Conservation (phyloP, 2,113 vertebrate species). For the Syngnathoides biaculeatus region DNA sequence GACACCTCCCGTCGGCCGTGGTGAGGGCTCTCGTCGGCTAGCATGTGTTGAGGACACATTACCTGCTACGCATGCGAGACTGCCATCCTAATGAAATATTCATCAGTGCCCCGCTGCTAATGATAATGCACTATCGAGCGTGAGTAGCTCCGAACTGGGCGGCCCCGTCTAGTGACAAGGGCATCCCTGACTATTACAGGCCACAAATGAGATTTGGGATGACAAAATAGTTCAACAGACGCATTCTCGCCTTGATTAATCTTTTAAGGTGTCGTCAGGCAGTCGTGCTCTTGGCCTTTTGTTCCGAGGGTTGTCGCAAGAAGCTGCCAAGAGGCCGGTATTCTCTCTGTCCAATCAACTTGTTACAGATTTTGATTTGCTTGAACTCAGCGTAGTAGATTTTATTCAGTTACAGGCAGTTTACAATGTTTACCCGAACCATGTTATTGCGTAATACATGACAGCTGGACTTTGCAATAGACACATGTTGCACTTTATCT, state of each 20-base stretch:
- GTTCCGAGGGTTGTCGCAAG: conserved; percentile 26
- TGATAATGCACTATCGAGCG: conserved; percentile 70
- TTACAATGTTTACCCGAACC: too few relatives aligned
- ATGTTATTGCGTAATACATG: too few relatives aligned
- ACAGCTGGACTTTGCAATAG: too few relatives aligned
- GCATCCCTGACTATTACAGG: conserved; percentile 48
- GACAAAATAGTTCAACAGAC: conserved; percentile 61
- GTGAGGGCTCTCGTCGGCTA: conserved; percentile 56
- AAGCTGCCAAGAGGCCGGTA: conserved; percentile 9
- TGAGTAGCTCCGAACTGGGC: conserved; percentile 52
- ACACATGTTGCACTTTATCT: too few relatives aligned
- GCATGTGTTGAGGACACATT: conserved; percentile 59
- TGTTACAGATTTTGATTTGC: too few relatives aligned
- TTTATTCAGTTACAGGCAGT: too few relatives aligned
- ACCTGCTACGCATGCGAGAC: conserved; percentile 49
- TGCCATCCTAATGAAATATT: conserved; percentile 71
- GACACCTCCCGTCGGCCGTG: conserved; percentile 66
- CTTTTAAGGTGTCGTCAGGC: conserved; percentile 55
- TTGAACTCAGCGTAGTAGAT: too few relatives aligned
- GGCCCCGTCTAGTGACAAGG: conserved; percentile 59
- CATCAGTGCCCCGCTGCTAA: conserved; percentile 63
- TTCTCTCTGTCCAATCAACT: too few relatives aligned
- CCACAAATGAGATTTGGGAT: conserved; percentile 70
- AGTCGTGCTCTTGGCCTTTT: conserved; percentile 50
- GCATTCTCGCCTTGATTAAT: conserved; percentile 57